Base-by-base conservation (phyloP, 2,888 invertebrate genomes). In the Caenorhabditis imperialis region DNA sequence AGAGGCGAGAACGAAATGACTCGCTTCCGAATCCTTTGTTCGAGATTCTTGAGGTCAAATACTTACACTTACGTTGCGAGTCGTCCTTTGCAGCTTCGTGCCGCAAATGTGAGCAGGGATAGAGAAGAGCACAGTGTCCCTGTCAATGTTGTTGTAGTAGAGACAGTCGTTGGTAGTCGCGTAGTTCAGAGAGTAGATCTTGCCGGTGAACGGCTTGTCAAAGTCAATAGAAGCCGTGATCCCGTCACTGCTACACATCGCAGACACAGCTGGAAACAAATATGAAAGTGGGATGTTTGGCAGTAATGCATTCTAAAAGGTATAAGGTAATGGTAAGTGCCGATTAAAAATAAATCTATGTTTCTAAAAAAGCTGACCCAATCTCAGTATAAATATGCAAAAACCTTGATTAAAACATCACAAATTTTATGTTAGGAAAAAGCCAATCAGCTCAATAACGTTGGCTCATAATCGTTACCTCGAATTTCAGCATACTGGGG, bases 21-120 rank as follows among this genome's bases (percentile, higher is more conserved):
- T n/a, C n/a, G n/a, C n/a, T n/a, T n/a, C n/a, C n/a, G 14, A 16
- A 16, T 6, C 38, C 67, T 47, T 67, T 67, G 67, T 67, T 67
- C 67, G 45, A 44, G 69, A 69, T 5, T 60, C 69, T 42, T 44
- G 69, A 69, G 60, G 69, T 54, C 61, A 71, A 18, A 25, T 33
- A 30, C 7, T 50, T 20, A 35, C 20, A 78, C 82, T 75, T 42
- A 88, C 87, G 80, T 88, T 85, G 42, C 81, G 51, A 10, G 83
- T 77, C 16, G 85, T 84, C 33, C 83, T 72, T 22, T 80, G 79
- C 12, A 85, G 44, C 44, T 78, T 77, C 4, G 87, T 88, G 30
- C 88, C 88, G 65, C 88, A 88, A n/a, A 81, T 77, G 67, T 81
- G 81, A n/a, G 83, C 82, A 16, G 88, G 88, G 74, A 88, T 87